Conservation (phyloP, 2,797 vertebrate species). For the Myoxocephalus aenaeus region DNA sequence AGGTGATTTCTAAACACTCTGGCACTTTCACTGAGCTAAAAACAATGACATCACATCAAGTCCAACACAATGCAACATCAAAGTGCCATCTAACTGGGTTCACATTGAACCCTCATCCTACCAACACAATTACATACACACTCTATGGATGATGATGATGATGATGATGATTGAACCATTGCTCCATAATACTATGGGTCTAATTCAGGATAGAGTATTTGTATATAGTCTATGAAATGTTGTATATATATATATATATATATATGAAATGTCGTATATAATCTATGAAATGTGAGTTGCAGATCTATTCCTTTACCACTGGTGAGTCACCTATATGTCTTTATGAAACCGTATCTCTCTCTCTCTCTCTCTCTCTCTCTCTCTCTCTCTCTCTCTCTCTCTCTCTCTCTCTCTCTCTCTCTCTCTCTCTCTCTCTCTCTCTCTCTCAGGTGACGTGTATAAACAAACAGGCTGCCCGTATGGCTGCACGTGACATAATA, state of each 20-base stretch:
- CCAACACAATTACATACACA: not conserved
- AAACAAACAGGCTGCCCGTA: conserved; percentile 43
- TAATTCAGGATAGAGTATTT: not conserved
- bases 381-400: too few species aligned
- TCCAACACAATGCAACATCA: not conserved
- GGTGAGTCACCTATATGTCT: not conserved
- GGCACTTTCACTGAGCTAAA: not conserved
- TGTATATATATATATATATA: too few species aligned
- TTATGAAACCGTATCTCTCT: too few species aligned
- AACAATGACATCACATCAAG: not conserved
- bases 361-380: too few species aligned
- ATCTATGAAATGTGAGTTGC: too few species aligned
- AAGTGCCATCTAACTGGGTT: not conserved
- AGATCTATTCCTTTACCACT: not conserved
- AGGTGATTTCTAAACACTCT: not conserved
- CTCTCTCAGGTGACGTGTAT: not conserved
- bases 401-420: not conserved
- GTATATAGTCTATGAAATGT: not conserved
- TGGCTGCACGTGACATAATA: conserved; percentile 57
- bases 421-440: too few species aligned
- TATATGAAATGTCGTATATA: too few species aligned
- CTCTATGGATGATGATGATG: not conserved
- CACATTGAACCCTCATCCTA: not conserved
- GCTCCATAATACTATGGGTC: not conserved
- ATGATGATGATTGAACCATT: not conserved